Evolutionary conservation across 2,113 vertebrate species (phyloP), one percentile per base, ranked within the genome.

Genomic region (Columba livia): DNA sequence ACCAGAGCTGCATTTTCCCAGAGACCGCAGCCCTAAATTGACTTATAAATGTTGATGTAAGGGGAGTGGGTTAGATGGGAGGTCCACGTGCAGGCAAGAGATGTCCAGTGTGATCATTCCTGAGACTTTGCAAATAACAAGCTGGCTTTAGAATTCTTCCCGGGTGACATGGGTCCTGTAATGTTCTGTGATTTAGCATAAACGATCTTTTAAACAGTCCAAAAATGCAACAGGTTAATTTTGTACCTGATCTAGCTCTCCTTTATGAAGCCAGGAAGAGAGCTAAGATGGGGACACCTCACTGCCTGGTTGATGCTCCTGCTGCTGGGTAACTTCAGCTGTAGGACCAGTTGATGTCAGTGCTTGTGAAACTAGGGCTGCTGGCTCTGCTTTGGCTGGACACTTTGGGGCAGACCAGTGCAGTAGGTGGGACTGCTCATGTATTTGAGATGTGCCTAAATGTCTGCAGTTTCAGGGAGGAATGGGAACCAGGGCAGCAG

Each of bases 381-480:
- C 44, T 48, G 54, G 64, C 53, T 74, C 61, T 50, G 62, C 80
- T 66, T 13, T 67, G 16, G 47, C 7, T 0, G 36, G 73, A 66
- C 3, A 51, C 79, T 93, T 6, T 26, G 67, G 72, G 79, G 36
- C 75, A 90, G 60, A 73, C 12, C 57, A 26, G 50, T 6, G 65
- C 60, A 12, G 34, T 4, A 64, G 13, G 42, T 84, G 64, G 79
- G 83, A 93, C 40, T 12, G 24, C 75, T 70, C 51, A 3, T 34
- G 10, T 50, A 44, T 64, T 21, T 56, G 85, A 84, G 38, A 92
- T 86, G 92, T n/a, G 72, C 60, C 72, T 74, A 29, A 92, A 64
- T 40, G 89, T 18, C 79, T 89, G 84, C 83, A 96, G 96, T 96
- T 94, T 97, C 93, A 2, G 91, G 94, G 94, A 96, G 95, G 93